Evolutionary conservation across 1,140 invertebrate species (phyloP).

Genomic region (Chrysomallon squamiferum): DNA sequence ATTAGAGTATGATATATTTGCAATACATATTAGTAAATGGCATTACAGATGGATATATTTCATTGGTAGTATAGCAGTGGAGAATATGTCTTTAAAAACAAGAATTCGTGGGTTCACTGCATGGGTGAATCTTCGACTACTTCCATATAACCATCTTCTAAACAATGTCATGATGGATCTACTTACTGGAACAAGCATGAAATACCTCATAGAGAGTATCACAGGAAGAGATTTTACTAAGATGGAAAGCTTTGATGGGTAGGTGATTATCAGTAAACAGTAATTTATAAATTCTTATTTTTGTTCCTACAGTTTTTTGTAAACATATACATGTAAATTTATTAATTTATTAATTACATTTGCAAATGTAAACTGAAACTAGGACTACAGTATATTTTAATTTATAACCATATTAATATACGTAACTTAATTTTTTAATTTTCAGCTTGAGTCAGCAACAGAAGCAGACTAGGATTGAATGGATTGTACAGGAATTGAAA

Average conservation of each 20-base stretch:
- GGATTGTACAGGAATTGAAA: slow-evolving; percentile 60
- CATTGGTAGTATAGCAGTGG: too few relatives aligned
- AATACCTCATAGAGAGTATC: slow-evolving; percentile 57
- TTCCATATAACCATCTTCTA: slow-evolving; percentile 51
- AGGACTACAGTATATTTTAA: too few relatives aligned
- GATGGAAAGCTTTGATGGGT: slow-evolving; percentile 60
- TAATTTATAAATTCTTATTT: too few relatives aligned
- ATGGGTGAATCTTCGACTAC: slow-evolving; percentile 59
- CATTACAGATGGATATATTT: too few relatives aligned
- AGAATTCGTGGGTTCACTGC: slow-evolving; percentile 60
- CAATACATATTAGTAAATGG: too few relatives aligned
- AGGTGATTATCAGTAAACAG: too few relatives aligned
- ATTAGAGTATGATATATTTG: too few relatives aligned
- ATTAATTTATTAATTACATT: too few relatives aligned
- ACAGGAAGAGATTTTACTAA: slow-evolving; percentile 54
- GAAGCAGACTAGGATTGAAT: slow-evolving; percentile 58
- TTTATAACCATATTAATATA: too few relatives aligned
- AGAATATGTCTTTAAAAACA: slow-evolving; percentile 57
- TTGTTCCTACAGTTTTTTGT: too few relatives aligned
- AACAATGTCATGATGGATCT: slow-evolving; percentile 61
- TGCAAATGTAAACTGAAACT: too few relatives aligned
- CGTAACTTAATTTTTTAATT: slow-evolving; percentile 2
- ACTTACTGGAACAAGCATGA: slow-evolving; percentile 59
- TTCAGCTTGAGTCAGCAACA: slow-evolving; percentile 57
- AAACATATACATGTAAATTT: too few relatives aligned